Evolutionary conservation across 1,140 invertebrate genomes (phyloP).

Genomic region (Drosophila kohkoa): DNA sequence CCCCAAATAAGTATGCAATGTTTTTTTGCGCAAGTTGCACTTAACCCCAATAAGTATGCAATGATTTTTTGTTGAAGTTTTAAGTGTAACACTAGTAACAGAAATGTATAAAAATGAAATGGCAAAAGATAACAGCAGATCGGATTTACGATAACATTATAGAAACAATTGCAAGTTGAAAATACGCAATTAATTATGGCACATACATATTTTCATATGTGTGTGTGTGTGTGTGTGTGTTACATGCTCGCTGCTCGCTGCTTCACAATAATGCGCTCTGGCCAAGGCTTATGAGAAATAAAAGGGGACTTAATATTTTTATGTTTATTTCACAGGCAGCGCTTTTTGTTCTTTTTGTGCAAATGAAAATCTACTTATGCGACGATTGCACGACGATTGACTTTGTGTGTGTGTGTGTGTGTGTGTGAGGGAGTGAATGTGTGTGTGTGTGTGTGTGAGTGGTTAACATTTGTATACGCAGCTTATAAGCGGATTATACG

Average conservation of each 20-base stretch:
- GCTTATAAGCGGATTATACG: slow-evolving; percentile 32
- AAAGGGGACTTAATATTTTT: not conserved
- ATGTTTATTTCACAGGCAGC: no score
- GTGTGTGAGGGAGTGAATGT: not conserved
- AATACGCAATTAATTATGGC: no score
- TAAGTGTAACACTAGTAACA: no score
- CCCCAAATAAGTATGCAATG: no score
- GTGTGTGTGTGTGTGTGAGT: slow-evolving; percentile 9
- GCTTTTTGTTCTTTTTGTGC: slow-evolving; percentile 2
- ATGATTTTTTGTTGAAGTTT: no score
- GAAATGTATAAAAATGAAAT: no score
- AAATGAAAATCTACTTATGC: slow-evolving; percentile 51
- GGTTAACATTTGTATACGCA: slow-evolving; percentile 41
- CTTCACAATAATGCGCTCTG: not conserved
- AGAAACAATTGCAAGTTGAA: no score
- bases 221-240: not conserved
- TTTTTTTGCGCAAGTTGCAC: no score
- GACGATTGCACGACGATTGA: slow-evolving; percentile 4
- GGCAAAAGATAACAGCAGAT: no score
- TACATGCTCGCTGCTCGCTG: not conserved
- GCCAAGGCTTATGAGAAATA: slow-evolving; percentile 1
- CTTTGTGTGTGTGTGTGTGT: slow-evolving; percentile 12
- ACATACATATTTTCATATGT: no score
- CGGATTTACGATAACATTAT: no score
- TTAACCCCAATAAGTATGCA: no score